Percentiles rank a stretch among this genome's conserved stretches.
These are phyloP conservation scores for Pteria penguin DNA, from an alignment of 2,888 invertebrate genomes.

Conservation along the genomic window DNA sequence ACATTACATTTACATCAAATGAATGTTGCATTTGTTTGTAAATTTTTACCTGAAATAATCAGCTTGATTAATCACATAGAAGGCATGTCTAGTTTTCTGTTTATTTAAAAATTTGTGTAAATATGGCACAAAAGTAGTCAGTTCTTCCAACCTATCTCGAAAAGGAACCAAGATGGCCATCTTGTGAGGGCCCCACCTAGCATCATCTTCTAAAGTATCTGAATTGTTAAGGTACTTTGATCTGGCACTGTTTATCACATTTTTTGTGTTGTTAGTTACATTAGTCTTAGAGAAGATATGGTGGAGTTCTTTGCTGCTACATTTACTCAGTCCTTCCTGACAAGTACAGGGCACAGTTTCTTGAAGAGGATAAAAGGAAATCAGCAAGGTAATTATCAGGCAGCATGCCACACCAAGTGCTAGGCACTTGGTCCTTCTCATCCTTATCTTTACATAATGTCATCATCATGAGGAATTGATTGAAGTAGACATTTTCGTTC, in stretches of 20 bases:
- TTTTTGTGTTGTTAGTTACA: neutral
- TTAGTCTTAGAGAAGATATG: neutral
- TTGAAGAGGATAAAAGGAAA: neutral
- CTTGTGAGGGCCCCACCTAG: constrained; percentile 54
- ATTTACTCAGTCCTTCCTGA: neutral
- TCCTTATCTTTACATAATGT: neutral
- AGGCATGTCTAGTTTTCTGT: constrained; percentile 90
- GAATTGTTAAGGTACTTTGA: neutral
- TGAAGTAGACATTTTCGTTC: too few species aligned
- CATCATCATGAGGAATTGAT: too few species aligned
- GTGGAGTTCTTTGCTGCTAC: neutral
- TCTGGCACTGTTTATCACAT: neutral
- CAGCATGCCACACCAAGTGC: neutral
- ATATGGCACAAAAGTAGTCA: constrained; percentile 94
- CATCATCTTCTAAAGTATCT: neutral
- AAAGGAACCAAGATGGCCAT: constrained; percentile 96
- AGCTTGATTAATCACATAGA: constrained; percentile 94
- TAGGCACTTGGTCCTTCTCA: neutral
- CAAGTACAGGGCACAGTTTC: neutral
- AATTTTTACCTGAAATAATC: constrained; percentile 80
- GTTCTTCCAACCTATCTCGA: constrained; percentile 96
- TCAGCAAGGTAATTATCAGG: neutral
- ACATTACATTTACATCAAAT: too few species aligned
- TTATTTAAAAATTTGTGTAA: constrained; percentile 90
- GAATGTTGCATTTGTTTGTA: too few species aligned